phyloP scores from a whole-genome alignment of 2,888 invertebrate genomes.

The Petrolisthes cinctipes region DNA sequence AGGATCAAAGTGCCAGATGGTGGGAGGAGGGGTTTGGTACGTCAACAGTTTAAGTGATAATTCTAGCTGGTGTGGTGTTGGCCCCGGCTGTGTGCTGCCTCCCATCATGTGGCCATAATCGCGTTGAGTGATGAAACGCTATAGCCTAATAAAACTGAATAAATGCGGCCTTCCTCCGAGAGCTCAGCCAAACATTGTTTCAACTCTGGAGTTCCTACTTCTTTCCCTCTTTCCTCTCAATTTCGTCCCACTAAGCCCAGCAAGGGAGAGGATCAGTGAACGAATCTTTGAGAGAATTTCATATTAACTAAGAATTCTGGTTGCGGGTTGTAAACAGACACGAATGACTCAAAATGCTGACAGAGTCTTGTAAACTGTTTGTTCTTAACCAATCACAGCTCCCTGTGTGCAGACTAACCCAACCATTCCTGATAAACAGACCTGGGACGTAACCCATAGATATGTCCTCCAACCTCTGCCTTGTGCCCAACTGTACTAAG shows the following conservation, averaged over 20 bases:
- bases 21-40: not conserved
- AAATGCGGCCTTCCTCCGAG: slow-evolving; percentile 50
- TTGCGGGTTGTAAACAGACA: slow-evolving; percentile 51
- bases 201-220: not conserved
- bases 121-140: slow-evolving; percentile 59
- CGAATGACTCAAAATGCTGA: slow-evolving; percentile 61
- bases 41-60: slow-evolving; percentile 60
- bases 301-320: slow-evolving; percentile 37
- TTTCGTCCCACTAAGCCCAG: not conserved
- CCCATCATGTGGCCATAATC: slow-evolving; percentile 51
- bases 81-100: slow-evolving; percentile 43
- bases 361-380: slow-evolving; percentile 58
- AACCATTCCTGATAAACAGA: slow-evolving; percentile 45
- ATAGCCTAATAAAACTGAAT: slow-evolving; percentile 62
- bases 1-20: slow-evolving; percentile 41
- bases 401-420: slow-evolving; percentile 49
- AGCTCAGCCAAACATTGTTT: slow-evolving; percentile 53
- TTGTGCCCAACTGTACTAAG: slow-evolving; percentile 2
- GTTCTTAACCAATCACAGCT: slow-evolving; percentile 54
- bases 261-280: not conserved
- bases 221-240: not conserved
- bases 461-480: slow-evolving; percentile 8
- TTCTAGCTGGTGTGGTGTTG: slow-evolving; percentile 40
- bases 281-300: slow-evolving; percentile 31
- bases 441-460: slow-evolving; percentile 16